Evolutionary conservation across 2,888 invertebrate genomes (phyloP).

Genomic region (Rotaria macrura): DNA sequence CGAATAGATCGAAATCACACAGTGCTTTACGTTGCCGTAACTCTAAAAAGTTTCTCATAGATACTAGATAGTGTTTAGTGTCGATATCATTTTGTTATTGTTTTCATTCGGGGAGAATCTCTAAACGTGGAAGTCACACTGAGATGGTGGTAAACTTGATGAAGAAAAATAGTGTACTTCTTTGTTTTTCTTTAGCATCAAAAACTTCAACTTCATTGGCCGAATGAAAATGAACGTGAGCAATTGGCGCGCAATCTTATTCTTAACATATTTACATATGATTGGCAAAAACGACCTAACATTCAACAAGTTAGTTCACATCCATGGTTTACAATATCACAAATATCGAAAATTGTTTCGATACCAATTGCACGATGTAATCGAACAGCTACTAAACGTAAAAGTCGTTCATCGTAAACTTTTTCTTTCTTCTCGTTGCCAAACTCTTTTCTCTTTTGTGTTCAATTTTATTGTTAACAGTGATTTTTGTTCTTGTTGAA

Average conservation of each 20-base stretch:
- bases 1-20: too few relatives aligned
- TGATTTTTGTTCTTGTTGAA: neutral
- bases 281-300: slow-evolving; percentile 28
- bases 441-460: neutral
- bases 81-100: too few relatives aligned
- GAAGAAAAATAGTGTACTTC: too few relatives aligned
- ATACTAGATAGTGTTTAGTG: too few relatives aligned
- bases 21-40: too few relatives aligned
- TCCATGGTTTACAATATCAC: slow-evolving; percentile 14
- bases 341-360: neutral
- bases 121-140: too few relatives aligned
- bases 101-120: too few relatives aligned
- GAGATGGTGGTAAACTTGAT: too few relatives aligned
- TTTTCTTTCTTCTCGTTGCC: neutral
- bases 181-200: neutral
- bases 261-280: slow-evolving; percentile 30
- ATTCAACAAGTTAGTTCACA: slow-evolving; percentile 23
- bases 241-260: slow-evolving; percentile 24
- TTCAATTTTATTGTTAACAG: neutral
- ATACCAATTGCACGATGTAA: neutral
- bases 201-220: neutral
- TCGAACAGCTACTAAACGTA: slow-evolving; percentile 7
- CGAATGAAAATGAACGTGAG: slow-evolving; percentile 3
- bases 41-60: too few relatives aligned
- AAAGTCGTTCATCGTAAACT: slow-evolving; percentile 1